Evolutionary conservation across 1,140 invertebrate genomes (phyloP).

Genomic region (Trachelipus rathkii): DNA sequence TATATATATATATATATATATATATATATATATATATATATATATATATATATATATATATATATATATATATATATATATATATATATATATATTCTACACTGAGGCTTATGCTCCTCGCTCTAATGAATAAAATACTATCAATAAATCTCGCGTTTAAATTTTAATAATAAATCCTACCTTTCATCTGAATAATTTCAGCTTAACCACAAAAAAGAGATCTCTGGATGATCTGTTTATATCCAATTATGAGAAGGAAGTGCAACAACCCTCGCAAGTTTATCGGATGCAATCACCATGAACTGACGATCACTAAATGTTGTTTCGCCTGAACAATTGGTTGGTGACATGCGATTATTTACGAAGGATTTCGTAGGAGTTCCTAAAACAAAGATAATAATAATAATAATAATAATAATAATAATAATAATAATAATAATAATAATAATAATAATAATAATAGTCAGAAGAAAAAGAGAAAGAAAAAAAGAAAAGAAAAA

Average conservation of each 20-base stretch:
- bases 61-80: too few species aligned
- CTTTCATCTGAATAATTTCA: conserved; percentile 88
- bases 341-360: conserved; percentile 70
- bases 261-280: conserved; percentile 88
- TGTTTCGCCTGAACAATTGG: conserved; percentile 53
- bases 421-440: neutral
- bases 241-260: conserved; percentile 90
- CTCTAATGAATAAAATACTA: too few species aligned
- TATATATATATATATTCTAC: too few species aligned
- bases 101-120: too few species aligned
- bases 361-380: conserved; percentile 59
- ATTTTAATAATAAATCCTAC: conserved; percentile 52
- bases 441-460: neutral
- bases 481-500: neutral
- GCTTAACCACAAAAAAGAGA: conserved; percentile 89
- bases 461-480: too few species aligned
- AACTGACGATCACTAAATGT: conserved; percentile 76
- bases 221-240: conserved; percentile 76
- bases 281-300: conserved; percentile 87
- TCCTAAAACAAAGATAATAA: conserved; percentile 48
- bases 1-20: too few species aligned
- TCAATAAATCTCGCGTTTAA: too few species aligned
- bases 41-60: too few species aligned
- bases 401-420: neutral
- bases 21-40: too few species aligned